These are phyloP conservation scores for Venustaconcha ellipsiformis DNA, from an alignment of 1,140 invertebrate species.

Conservation along the genomic window DNA sequence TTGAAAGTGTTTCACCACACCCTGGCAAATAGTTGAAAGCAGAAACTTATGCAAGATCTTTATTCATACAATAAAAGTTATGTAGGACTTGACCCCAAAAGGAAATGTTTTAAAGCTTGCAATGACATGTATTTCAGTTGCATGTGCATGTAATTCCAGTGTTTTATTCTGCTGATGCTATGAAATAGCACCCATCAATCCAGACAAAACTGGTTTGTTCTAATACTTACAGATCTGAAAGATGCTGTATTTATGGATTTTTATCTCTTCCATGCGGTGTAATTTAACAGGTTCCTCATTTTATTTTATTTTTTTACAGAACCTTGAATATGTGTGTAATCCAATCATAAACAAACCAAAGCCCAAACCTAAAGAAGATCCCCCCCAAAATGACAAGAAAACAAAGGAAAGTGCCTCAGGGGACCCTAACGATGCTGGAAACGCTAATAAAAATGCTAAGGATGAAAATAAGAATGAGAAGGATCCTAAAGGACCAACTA, in stretches of 20 bases:
- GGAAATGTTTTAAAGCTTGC: too few relatives aligned
- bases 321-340: constrained; percentile 78
- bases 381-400: constrained; percentile 66
- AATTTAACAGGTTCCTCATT: too few relatives aligned
- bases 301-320: constrained; percentile 62
- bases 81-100: too few relatives aligned
- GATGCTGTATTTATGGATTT: neutral
- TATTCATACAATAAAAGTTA: too few relatives aligned
- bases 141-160: too few relatives aligned
- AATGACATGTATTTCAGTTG: too few relatives aligned
- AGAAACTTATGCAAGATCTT: too few relatives aligned
- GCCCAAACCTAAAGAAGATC: constrained; percentile 85
- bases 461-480: constrained; percentile 22
- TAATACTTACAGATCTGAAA: neutral
- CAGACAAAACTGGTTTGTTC: neutral
- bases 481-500: constrained; percentile 14
- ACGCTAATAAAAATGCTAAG: constrained; percentile 6
- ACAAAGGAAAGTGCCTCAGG: constrained; percentile 32
- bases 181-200: neutral
- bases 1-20: too few relatives aligned
- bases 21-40: too few relatives aligned
- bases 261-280: too few relatives aligned
- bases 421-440: constrained; percentile 4
- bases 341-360: constrained; percentile 89
- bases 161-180: too few relatives aligned